Evolutionary conservation across 2,888 invertebrate genomes (phyloP).

Genomic region (Tetanocera ferruginea): DNA sequence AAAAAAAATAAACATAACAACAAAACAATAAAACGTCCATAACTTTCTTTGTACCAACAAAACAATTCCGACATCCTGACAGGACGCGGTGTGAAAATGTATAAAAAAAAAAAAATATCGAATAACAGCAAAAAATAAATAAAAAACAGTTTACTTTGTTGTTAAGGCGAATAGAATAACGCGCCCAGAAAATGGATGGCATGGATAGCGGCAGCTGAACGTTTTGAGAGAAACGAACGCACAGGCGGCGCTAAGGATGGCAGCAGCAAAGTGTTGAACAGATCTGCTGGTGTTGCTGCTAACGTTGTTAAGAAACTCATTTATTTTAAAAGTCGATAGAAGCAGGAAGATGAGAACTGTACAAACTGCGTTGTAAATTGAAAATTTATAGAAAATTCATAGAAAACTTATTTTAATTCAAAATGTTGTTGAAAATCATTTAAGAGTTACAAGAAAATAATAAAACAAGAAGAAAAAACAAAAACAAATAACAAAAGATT

Average conservation of each 20-base stretch:
- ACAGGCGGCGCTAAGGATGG: not conserved
- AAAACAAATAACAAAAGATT: too few species aligned
- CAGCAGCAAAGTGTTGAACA: not conserved
- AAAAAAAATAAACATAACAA: too few species aligned
- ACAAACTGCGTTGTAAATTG: not conserved
- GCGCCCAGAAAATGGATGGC: too few species aligned
- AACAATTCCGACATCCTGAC: too few species aligned
- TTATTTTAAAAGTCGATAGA: not conserved
- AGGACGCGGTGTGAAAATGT: too few species aligned
- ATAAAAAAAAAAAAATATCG: not conserved
- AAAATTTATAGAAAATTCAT: not conserved
- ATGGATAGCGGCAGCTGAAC: not conserved
- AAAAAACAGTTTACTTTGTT: not conserved
- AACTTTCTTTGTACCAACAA: too few species aligned
- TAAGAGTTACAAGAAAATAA: too few species aligned
- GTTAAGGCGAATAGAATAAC: not conserved
- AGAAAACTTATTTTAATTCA: not conserved
- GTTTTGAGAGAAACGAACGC: not conserved
- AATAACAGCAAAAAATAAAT: not conserved
- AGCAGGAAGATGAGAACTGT: not conserved
- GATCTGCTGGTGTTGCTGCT: not conserved
- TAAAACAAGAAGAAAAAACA: too few species aligned
- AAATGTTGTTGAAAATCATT: too few species aligned
- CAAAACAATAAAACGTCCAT: too few species aligned
- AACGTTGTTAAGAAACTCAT: not conserved